Evolutionary conservation across 2,888 invertebrate genomes (phyloP).

Genomic region (Eilema depressum): DNA sequence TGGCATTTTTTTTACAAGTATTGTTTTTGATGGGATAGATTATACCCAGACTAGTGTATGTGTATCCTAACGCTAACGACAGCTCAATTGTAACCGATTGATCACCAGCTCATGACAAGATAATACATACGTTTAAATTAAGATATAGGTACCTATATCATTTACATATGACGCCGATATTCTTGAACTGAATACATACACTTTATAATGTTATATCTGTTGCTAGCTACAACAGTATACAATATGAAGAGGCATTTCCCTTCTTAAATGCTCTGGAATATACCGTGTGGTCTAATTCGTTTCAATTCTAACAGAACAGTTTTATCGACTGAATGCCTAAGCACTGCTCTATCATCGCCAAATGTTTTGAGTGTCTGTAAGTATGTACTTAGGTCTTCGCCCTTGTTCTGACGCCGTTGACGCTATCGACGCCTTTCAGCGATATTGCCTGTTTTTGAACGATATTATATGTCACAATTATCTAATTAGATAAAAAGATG

Average conservation of each 20-base stretch:
- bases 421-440: too few relatives aligned
- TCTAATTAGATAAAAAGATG: too few relatives aligned
- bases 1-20: too few relatives aligned
- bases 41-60: not conserved
- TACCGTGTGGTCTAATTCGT: not conserved
- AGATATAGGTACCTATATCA: too few relatives aligned
- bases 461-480: too few relatives aligned
- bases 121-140: constrained; percentile 3
- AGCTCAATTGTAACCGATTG: constrained; percentile 1
- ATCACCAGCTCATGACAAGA: constrained; percentile 5
- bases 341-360: too few relatives aligned
- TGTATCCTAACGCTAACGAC: not conserved
- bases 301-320: not conserved
- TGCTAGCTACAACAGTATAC: not conserved
- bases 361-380: too few relatives aligned
- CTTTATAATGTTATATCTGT: not conserved
- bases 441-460: too few relatives aligned
- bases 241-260: not conserved
- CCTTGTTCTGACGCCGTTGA: too few relatives aligned
- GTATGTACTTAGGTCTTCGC: too few relatives aligned
- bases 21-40: too few relatives aligned
- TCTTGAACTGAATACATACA: not conserved
- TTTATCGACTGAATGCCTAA: not conserved
- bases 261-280: not conserved
- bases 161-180: not conserved